phyloP scores from a whole-genome alignment of 1,140 invertebrate genomes.

The Scaptomyza pallida region DNA sequence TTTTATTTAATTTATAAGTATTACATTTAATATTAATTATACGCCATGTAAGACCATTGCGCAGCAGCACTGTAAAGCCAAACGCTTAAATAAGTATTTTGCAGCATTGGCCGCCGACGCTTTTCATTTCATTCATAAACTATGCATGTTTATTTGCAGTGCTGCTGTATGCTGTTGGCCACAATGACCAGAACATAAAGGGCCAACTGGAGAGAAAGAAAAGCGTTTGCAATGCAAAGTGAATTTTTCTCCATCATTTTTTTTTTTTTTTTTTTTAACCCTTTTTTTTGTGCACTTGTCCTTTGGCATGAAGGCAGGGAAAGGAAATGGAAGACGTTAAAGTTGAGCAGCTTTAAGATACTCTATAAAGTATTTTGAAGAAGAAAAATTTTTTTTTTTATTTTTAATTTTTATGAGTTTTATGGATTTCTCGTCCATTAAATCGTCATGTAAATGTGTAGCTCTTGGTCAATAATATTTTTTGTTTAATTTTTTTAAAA shows the following conservation, averaged over 20 bases:
- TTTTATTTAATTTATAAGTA: constrained; percentile 83
- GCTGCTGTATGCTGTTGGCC: constrained; percentile 48
- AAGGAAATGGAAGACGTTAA: not conserved
- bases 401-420: too few species aligned
- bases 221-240: not conserved
- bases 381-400: too few species aligned
- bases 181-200: constrained; percentile 66
- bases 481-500: too few species aligned
- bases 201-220: constrained; percentile 3
- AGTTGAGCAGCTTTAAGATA: not conserved
- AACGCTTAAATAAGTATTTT: constrained; percentile 60
- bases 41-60: constrained; percentile 73
- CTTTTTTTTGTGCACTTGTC: constrained; percentile 54
- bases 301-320: constrained; percentile 40
- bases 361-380: not conserved
- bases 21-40: constrained; percentile 82
- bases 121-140: constrained; percentile 81
- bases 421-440: too few species aligned
- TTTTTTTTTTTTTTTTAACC: too few species aligned
- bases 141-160: constrained; percentile 78
- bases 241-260: too few species aligned
- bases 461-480: too few species aligned
- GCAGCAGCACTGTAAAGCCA: constrained; percentile 59
- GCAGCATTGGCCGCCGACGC: constrained; percentile 40
- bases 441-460: too few species aligned